Percentiles rank a stretch among this genome's conserved stretches.
These are phyloP conservation scores for Peromyscus melanophrys DNA, from an alignment of 2,797 vertebrate genomes.

Conservation along the genomic window DNA sequence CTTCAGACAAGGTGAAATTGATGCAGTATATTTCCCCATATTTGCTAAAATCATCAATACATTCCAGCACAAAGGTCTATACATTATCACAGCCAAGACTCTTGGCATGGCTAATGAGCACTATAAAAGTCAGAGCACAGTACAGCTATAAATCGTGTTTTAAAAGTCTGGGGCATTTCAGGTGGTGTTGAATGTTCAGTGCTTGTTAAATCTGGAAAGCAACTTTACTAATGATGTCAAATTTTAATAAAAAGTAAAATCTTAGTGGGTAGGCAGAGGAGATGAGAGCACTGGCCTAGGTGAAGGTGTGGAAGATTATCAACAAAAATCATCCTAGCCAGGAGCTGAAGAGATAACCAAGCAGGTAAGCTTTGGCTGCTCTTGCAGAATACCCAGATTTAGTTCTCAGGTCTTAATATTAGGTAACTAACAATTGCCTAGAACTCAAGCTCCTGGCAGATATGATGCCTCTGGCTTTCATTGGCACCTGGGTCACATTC, in stretches of 20 bases:
- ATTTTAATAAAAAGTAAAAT: not conserved
- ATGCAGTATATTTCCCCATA: not conserved
- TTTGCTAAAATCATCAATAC: not conserved
- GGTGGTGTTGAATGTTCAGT: not conserved
- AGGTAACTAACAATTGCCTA: not conserved
- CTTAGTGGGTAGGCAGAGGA: not conserved
- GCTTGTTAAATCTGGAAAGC: conserved; percentile 21
- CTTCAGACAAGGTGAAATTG: not conserved
- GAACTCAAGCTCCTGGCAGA: not conserved
- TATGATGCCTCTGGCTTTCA: not conserved
- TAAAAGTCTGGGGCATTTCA: not conserved
- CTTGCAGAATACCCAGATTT: not conserved
- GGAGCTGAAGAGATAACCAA: not conserved
- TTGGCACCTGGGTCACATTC: not conserved
- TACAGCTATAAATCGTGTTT: not conserved
- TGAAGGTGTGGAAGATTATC: not conserved
- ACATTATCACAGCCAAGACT: not conserved
- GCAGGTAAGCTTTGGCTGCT: not conserved
- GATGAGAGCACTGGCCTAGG: not conserved
- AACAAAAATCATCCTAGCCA: not conserved
- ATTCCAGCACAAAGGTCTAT: not conserved
- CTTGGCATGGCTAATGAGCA: not conserved
- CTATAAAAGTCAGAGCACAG: not conserved
- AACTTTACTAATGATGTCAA: conserved; percentile 16
- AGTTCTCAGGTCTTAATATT: not conserved